Base-by-base conservation (phyloP, 2,888 invertebrate species). In the Cryptocephalus moraei region DNA sequence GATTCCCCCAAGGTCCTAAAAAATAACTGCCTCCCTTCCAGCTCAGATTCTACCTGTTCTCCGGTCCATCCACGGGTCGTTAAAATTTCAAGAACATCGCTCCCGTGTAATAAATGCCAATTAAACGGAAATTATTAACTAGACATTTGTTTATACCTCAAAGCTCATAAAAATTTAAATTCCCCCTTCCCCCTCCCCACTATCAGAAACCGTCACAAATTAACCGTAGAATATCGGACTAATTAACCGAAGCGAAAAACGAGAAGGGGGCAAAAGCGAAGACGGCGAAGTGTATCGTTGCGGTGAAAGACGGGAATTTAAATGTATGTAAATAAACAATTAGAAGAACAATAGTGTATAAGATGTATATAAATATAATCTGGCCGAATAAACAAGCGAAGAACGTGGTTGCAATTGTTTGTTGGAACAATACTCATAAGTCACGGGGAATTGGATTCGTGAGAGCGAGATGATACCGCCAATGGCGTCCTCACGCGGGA, bases 371-470 rank as follows among this genome's bases (percentile, higher is more conserved):
- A 58, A 60, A 60, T 57, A 56, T 53, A 51, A 56, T 54, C 57
- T 53, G 57, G 57, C 58, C 56, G 60, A 60, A 61, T 62, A 61
- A 61, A 62, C 60, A 61, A 61, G 56, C 58, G 55, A 40, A 49
- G 56, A 61, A 61, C 61, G 60, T 60, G 61, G 61, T 61, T 59
- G 60, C 62, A 62, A 62, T 64, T 64, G 63, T 64, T 61, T 61
- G 61, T 60, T 50, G 57, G 57, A 63, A 65, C 65, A 64, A 66
- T 67, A 62, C 62, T 62, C 66, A 66, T 67, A 67, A 66, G 66
- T 67, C 66, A 67, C 67, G 58, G 32, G 56, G 60, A 60, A 61
- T 57, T 62, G 57, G 60, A 62, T 58, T 66, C 65, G 66, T 64
- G 64, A 63, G 63, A 62, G 49, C 41, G 49, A 12, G 36, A 36